Evolutionary conservation across 2,797 vertebrate species (phyloP), one percentile per base, ranked within the genome.

Genomic region (Helarctos malayanus): DNA sequence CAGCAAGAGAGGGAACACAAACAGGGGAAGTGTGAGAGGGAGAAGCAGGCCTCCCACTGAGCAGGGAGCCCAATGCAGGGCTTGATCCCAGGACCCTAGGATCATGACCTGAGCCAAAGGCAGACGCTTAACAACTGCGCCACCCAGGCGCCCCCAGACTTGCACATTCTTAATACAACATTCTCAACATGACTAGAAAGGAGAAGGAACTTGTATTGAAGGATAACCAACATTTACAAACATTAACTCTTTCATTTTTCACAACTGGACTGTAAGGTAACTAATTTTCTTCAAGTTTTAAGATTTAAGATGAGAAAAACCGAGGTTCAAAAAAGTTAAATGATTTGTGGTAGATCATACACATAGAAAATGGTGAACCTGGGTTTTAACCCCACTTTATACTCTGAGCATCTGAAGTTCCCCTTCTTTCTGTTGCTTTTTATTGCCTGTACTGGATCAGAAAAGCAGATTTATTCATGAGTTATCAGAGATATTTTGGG

Each of bases 401-500:
- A 89, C 47, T 35, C 8, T 6, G 8, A 25, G 29, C 71, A 54
- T 88, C n/a, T 1, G 2, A 84, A 75, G 12, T 57, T 7, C 18
- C 4, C 38, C 19, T 65, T 18, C 10, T 54, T 41, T 45, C 35
- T 52, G 10, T n/a, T 47, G 21, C 7, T 45, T 14, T 32, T 29
- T 41, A 23, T 65, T 61, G 5, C 14, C 4, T n/a, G 27, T 35
- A 38, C 47, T 80, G 49, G 27, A 52, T 95, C 25, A 89, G 61
- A 96, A 89, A 80, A 94, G 21, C 32, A 95, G 27, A n/a, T 23
- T 76, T 94, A 92, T 73, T 94, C 96, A 79, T 89, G 68, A 97
- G 52, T 73, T 76, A 87, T 63, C 35, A 59, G n/a, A 83, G 90
- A 88, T 97, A 97, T 94, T 97, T 95, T 89, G 54, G 82, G 90